phyloP scores from a whole-genome alignment of 92 coral and sea anemone genomes.

The Phymanthus crucifer region DNA sequence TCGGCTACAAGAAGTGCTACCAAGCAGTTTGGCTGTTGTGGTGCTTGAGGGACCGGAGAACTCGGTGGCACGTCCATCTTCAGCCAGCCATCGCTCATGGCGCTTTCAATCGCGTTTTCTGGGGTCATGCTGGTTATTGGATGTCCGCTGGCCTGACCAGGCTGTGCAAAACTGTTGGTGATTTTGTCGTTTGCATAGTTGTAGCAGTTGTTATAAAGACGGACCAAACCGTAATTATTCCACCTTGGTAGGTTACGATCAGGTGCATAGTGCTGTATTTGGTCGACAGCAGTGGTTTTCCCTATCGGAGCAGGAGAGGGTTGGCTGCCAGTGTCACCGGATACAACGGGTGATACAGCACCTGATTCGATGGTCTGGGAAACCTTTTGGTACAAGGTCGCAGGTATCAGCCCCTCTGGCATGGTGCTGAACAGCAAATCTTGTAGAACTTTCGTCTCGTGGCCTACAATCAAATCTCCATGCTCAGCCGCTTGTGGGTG shows the following conservation, averaged over 20 bases:
- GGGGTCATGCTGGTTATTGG: neutral
- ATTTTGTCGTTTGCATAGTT: slow-evolving; percentile 36
- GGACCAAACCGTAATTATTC: neutral
- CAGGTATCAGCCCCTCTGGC: slow-evolving; percentile 18
- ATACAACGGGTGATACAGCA: slow-evolving; percentile 1
- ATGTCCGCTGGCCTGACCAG: neutral
- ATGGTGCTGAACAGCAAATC: slow-evolving; percentile 19
- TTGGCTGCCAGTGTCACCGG: too few species aligned
- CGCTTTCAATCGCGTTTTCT: neutral
- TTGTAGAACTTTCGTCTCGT: neutral
- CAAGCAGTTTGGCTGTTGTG: slow-evolving; percentile 28
- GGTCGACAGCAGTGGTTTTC: too few species aligned
- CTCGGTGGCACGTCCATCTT: slow-evolving; percentile 22
- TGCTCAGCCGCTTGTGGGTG: slow-evolving; percentile 16
- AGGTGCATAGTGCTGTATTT: slow-evolving; percentile 28
- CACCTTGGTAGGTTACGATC: neutral
- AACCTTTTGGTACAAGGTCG: slow-evolving; percentile 9
- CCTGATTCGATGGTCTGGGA: slow-evolving; percentile 11
- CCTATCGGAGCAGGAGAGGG: too few species aligned
- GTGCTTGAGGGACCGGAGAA: slow-evolving; percentile 21
- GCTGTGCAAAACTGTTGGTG: slow-evolving; percentile 42
- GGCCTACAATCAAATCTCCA: slow-evolving; percentile 17
- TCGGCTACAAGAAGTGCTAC: slow-evolving; percentile 13
- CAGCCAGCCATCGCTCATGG: slow-evolving; percentile 24
- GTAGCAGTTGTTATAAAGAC: slow-evolving; percentile 26